A percentile compares a stretch with the other conserved stretches of the same genome.
These are phyloP conservation scores for Oreochromis aureus DNA, from an alignment of 2,113 vertebrate genomes.

Conservation along the genomic window DNA sequence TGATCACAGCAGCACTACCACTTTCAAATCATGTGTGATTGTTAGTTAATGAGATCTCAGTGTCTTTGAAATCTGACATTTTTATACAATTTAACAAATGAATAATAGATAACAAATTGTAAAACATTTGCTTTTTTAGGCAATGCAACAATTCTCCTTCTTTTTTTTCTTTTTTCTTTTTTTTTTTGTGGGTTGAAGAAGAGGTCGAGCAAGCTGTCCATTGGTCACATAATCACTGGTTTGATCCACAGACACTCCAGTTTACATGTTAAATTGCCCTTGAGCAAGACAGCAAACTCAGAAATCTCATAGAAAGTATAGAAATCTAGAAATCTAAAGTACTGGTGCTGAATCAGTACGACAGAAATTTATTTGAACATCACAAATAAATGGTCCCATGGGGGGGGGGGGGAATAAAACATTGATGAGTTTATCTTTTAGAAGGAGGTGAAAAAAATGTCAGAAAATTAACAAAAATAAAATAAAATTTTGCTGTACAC, in stretches of 20 bases:
- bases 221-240: neutral
- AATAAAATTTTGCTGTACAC: neutral
- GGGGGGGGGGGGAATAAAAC: fast-evolving
- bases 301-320: neutral
- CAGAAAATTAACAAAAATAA: neutral
- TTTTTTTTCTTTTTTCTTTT: neutral
- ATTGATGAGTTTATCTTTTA: neutral
- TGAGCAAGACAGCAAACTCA: neutral
- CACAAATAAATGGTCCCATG: neutral
- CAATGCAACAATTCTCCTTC: neutral
- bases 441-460: neutral
- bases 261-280: neutral
- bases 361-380: neutral
- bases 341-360: neutral
- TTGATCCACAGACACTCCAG: neutral
- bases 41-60: neutral
- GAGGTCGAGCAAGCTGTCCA: neutral
- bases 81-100: neutral
- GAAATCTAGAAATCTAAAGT: neutral
- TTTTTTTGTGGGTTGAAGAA: neutral
- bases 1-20: neutral
- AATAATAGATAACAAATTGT: neutral
- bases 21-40: neutral
- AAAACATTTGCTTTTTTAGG: neutral
- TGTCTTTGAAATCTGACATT: neutral